phyloP scores from a whole-genome alignment of 2,113 vertebrate species.

The Oncorhynchus mykiss region DNA sequence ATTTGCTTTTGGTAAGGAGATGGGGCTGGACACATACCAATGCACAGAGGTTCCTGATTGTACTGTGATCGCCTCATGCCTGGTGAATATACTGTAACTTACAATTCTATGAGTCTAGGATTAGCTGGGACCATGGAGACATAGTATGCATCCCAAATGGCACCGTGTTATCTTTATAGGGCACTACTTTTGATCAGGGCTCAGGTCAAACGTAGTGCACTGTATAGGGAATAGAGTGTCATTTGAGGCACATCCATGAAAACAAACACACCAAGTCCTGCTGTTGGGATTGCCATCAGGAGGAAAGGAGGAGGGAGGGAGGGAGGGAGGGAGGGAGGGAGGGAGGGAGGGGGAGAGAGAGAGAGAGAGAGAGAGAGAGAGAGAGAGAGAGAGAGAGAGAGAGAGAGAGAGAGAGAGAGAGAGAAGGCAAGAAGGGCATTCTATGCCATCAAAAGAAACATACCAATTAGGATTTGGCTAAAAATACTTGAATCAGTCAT shows the following conservation, averaged over 20 bases:
- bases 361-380: not conserved
- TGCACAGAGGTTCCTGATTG: constrained; percentile 7
- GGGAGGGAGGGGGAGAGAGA: constrained; percentile 1
- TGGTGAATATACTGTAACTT: constrained; percentile 47
- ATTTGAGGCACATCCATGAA: constrained; percentile 1
- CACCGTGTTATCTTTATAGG: too few species aligned
- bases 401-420: constrained; percentile 22
- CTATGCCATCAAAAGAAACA: too few species aligned
- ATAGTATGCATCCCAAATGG: not conserved
- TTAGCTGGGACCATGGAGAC: constrained; percentile 26
- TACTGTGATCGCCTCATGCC: not conserved
- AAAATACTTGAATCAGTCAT: too few species aligned
- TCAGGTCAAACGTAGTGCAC: too few species aligned
- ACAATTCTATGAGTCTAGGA: constrained; percentile 34
- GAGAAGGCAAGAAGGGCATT: too few species aligned
- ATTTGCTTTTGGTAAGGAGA: constrained; percentile 29
- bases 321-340: not conserved
- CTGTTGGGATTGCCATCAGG: constrained; percentile 34
- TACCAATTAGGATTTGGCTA: too few species aligned
- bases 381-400: not conserved
- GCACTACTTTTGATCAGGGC: too few species aligned
- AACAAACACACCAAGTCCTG: not conserved
- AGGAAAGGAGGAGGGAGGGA: not conserved
- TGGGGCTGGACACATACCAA: constrained; percentile 29
- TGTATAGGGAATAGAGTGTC: too few species aligned